Evolutionary conservation across 2,113 vertebrate species (phyloP), one percentile per base, ranked within the genome.

Genomic region (Lampris incognitus): DNA sequence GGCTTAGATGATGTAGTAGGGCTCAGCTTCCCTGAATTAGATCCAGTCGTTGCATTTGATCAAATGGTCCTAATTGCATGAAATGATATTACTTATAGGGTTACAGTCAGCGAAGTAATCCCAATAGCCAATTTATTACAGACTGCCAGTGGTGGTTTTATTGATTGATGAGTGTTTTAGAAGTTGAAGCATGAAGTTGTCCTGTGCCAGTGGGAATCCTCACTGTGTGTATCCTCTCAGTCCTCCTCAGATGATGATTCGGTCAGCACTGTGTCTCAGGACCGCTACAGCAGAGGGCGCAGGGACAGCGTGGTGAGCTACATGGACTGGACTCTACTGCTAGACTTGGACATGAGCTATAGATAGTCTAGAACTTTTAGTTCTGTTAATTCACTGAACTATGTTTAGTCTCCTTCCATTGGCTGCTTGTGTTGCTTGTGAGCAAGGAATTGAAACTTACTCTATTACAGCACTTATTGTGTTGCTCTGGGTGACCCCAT

Each of bases 261-360:
- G 11, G 81, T 88, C 74, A 96, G 95, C 87, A 91, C 94, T 63
- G 88, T 93, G 39, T 96, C 95, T 85, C 95, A 95, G 86, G 93
- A 95, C 40, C 90, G 74, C 54, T 79, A 78, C 89, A 84, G 87
- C 78, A 87, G 75, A 81, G 93, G 94, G 82, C 92, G 92, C 83
- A 95, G 94, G 86, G 94, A 95, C 86, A 97, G 95, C 77, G 91
- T 92, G 96, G 95, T 97, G 96, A 97, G 96, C 91, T 69, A 60
- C 8, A 80, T 81, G 72, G 73, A 69, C 63, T 3, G 24, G 24
- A 24, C 24, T 24, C 24, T 24, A 24, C 24, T 24, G 24, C 24
- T 24, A 24, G 24, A 24, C 24, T 24, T 24, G 24, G 24, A 24
- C 24, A 24, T 24, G 40, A 24, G 10, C 72, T 55, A 6, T 6